These are phyloP conservation scores for Liodrosophila aerea DNA, from an alignment of 2,888 invertebrate species.

Conservation along the genomic window DNA sequence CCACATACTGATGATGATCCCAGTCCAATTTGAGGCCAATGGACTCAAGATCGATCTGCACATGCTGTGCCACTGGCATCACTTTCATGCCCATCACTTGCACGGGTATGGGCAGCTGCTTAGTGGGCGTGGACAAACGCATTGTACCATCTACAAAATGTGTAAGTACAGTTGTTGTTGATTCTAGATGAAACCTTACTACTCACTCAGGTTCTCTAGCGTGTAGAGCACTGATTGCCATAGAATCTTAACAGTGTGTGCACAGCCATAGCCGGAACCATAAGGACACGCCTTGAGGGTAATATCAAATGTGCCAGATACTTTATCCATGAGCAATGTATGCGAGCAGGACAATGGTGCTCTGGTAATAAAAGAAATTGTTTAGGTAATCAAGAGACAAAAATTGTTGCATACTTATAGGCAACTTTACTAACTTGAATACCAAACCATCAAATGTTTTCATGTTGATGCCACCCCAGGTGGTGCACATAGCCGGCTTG, in stretches of 20 bases:
- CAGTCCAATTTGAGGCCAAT: slow-evolving; percentile 88
- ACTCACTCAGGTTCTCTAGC: slow-evolving; percentile 83
- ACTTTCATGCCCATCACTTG: slow-evolving; percentile 89
- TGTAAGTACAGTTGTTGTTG: too few species aligned
- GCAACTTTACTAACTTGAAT: slow-evolving; percentile 84
- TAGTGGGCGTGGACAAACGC: slow-evolving; percentile 84
- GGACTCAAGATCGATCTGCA: slow-evolving; percentile 87
- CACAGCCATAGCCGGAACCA: slow-evolving; percentile 84
- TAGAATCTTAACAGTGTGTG: slow-evolving; percentile 83
- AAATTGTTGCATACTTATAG: not conserved
- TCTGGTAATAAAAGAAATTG: slow-evolving; percentile 81
- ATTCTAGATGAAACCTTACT: too few species aligned
- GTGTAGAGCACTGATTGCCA: slow-evolving; percentile 88
- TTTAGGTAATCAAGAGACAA: not conserved
- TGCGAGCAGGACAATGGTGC: slow-evolving; percentile 91
- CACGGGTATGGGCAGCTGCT: slow-evolving; percentile 87
- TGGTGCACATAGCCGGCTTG: slow-evolving; percentile 88
- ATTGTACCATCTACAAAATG: slow-evolving; percentile 84
- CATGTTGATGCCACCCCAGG: slow-evolving; percentile 91
- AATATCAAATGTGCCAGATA: slow-evolving; percentile 88
- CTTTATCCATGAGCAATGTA: slow-evolving; percentile 87
- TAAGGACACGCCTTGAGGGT: slow-evolving; percentile 85
- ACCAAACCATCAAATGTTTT: slow-evolving; percentile 93
- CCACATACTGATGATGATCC: slow-evolving; percentile 88
- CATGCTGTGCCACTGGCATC: slow-evolving; percentile 87